A percentile compares a stretch with the other conserved stretches of the same genome.
These are phyloP conservation scores for Gordius sp. DNA, from an alignment of 2,888 invertebrate genomes.

Conservation along the genomic window DNA sequence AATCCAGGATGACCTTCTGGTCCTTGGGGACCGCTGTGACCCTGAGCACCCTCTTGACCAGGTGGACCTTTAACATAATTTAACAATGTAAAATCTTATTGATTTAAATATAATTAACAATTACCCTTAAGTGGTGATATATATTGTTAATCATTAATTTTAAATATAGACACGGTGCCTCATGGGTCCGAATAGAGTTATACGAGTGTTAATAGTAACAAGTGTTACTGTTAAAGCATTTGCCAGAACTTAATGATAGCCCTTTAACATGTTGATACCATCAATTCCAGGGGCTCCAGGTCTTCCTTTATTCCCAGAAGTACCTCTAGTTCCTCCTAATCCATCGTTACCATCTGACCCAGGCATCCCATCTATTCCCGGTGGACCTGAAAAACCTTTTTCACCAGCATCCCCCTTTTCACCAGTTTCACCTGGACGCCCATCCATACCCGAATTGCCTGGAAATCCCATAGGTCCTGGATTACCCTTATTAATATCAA, in stretches of 20 bases:
- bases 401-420: conserved; percentile 15
- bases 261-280: background rate
- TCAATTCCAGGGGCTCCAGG: background rate
- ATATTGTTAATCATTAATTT: too few species aligned
- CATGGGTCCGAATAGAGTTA: too few species aligned
- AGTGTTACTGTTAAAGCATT: background rate
- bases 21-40: background rate
- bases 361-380: conserved; percentile 14
- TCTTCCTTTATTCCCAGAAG: background rate
- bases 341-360: background rate
- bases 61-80: too few species aligned
- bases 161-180: too few species aligned
- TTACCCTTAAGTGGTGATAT: too few species aligned
- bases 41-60: conserved; percentile 12
- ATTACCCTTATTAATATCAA: too few species aligned
- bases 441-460: conserved; percentile 18
- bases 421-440: conserved; percentile 16
- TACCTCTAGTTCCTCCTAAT: background rate
- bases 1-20: background rate
- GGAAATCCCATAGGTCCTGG: conserved; percentile 17
- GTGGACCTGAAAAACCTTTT: conserved; percentile 15
- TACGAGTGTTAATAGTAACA: background rate
- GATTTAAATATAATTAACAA: too few species aligned
- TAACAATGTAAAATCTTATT: too few species aligned
- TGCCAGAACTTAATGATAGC: background rate